Conservation (phyloP, 2,113 vertebrate species). For the Cyprinodon variegatus region DNA sequence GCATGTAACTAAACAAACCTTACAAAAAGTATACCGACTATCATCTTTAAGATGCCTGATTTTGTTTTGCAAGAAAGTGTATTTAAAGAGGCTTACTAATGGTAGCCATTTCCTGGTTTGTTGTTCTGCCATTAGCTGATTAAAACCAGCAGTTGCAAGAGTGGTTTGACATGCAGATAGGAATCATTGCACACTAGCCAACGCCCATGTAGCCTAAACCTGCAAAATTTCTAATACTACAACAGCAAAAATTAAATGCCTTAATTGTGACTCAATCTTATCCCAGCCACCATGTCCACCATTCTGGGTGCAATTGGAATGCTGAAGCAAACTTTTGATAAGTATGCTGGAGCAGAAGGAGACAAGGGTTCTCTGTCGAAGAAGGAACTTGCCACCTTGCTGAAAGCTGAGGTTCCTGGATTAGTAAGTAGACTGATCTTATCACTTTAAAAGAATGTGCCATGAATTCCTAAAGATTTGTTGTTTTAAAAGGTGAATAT, state of each 20-base stretch:
- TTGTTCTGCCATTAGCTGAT: neutral
- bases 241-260: neutral
- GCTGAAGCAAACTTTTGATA: constrained; percentile 80
- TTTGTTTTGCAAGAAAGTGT: neutral
- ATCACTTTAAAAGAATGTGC: neutral
- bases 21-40: too few species aligned
- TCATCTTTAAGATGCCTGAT: neutral
- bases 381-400: constrained; percentile 82
- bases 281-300: constrained; percentile 54
- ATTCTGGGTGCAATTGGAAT: constrained; percentile 72
- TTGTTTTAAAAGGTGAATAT: neutral
- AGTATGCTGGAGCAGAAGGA: constrained; percentile 84
- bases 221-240: neutral
- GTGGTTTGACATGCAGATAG: neutral
- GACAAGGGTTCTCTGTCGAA: constrained; percentile 83
- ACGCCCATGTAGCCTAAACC: neutral
- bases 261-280: neutral
- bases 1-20: neutral
- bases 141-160: neutral
- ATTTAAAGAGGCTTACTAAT: neutral
- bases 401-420: constrained; percentile 62
- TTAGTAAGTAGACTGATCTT: constrained; percentile 59
- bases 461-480: neutral
- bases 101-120: neutral
- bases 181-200: neutral